Conservation (phyloP, 2,113 vertebrate genomes). For the Todiramphus saurophagus region DNA sequence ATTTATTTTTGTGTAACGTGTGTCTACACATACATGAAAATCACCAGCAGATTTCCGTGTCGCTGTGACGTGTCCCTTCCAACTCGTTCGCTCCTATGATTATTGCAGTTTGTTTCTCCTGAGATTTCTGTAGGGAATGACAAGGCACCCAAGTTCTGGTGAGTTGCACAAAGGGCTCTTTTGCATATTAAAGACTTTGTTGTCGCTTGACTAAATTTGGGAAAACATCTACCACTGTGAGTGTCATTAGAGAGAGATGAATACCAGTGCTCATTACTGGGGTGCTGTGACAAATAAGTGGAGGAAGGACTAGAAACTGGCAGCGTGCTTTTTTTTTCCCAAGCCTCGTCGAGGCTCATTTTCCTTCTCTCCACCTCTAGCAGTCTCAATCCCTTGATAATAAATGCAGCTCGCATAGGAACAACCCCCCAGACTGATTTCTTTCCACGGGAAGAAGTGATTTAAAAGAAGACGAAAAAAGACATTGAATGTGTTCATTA, state of each 20-base stretch:
- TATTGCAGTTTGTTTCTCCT: constrained; percentile 31
- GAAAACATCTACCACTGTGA: constrained; percentile 24
- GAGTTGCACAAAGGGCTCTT: constrained; percentile 44
- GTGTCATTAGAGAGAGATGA: constrained; percentile 41
- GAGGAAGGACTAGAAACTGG: background rate
- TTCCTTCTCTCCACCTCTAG: constrained; percentile 1
- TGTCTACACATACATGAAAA: background rate
- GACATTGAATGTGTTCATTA: constrained; percentile 61
- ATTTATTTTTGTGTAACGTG: background rate
- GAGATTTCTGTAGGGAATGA: constrained; percentile 11
- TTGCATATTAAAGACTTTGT: constrained; percentile 57
- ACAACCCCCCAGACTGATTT: constrained; percentile 53
- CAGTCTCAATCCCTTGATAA: constrained; percentile 50
- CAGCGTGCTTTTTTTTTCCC: background rate
- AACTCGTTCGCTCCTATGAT: background rate
- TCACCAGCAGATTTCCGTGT: background rate
- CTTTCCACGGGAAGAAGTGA: constrained; percentile 43
- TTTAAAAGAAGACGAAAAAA: constrained; percentile 45
- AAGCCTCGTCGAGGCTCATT: constrained; percentile 33
- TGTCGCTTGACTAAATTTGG: constrained; percentile 62
- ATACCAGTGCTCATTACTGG: constrained; percentile 36
- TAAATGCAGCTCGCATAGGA: constrained; percentile 49
- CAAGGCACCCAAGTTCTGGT: constrained; percentile 45
- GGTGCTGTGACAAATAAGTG: constrained; percentile 24
- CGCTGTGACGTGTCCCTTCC: background rate